Conservation (phyloP, 2,797 vertebrate species). For the Oreortyx pictus region DNA sequence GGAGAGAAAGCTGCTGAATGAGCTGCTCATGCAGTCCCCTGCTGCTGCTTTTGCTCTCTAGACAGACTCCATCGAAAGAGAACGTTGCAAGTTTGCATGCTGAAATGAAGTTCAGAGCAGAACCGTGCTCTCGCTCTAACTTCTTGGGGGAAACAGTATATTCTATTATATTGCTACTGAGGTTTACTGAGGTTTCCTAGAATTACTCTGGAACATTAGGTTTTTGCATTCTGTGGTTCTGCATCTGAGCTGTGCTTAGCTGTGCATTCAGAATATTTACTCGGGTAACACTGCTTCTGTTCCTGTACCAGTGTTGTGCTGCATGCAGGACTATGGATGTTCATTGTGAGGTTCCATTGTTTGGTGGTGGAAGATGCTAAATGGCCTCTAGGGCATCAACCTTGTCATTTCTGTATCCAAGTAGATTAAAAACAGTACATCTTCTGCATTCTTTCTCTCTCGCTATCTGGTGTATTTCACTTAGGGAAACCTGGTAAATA, state of each 20-base stretch:
- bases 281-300: not conserved
- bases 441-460: not conserved
- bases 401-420: fast-evolving
- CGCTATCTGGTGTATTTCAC: not conserved
- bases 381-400: too few species aligned
- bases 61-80: not conserved
- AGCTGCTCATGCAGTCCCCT: not conserved
- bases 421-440: fast-evolving
- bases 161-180: not conserved
- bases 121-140: not conserved
- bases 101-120: not conserved
- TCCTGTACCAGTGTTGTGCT: not conserved
- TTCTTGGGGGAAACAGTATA: not conserved
- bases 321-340: too few species aligned
- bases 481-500: not conserved
- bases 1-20: not conserved
- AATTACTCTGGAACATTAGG: not conserved
- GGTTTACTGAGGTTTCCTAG: not conserved
- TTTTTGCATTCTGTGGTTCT: not conserved
- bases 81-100: fast-evolving
- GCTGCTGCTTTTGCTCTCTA: too few species aligned
- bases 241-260: not conserved
- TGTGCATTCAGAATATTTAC: not conserved
- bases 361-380: not conserved
- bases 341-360: not conserved